phyloP scores from a whole-genome alignment of 2,797 vertebrate species.

The Gallinago solitaria region DNA sequence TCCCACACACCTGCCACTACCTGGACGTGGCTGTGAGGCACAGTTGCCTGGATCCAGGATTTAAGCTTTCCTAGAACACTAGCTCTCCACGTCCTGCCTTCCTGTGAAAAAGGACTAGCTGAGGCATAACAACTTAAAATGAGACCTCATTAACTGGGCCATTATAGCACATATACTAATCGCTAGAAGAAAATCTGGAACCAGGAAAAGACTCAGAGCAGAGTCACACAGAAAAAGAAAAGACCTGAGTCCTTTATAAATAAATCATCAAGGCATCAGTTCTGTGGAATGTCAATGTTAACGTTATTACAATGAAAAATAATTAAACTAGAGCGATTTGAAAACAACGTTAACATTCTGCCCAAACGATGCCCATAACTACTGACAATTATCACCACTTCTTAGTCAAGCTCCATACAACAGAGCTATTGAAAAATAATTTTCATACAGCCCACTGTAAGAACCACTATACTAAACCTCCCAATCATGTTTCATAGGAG shows the following conservation, averaged over 20 bases:
- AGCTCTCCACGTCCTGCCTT: neutral
- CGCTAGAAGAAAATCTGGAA: neutral
- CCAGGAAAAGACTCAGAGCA: neutral
- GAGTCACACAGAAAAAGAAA: neutral
- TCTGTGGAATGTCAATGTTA: neutral
- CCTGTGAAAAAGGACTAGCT: neutral
- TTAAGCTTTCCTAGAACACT: neutral
- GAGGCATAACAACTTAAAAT: neutral
- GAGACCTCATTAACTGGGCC: neutral
- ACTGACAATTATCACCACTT: neutral
- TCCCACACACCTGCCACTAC: neutral
- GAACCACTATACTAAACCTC: neutral
- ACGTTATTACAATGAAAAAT: neutral
- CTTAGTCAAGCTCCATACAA: neutral
- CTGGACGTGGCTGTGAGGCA: rapidly evolving
- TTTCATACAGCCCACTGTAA: neutral
- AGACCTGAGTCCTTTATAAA: neutral
- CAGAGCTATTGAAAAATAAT: neutral
- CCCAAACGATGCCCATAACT: neutral
- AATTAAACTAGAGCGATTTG: neutral
- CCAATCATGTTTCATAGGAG: neutral
- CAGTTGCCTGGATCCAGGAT: neutral
- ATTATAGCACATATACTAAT: neutral
- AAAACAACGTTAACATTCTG: neutral
- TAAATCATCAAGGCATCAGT: neutral